phyloP scores from a whole-genome alignment of 2,113 vertebrate genomes.

The Gracilinanus agilis region DNA sequence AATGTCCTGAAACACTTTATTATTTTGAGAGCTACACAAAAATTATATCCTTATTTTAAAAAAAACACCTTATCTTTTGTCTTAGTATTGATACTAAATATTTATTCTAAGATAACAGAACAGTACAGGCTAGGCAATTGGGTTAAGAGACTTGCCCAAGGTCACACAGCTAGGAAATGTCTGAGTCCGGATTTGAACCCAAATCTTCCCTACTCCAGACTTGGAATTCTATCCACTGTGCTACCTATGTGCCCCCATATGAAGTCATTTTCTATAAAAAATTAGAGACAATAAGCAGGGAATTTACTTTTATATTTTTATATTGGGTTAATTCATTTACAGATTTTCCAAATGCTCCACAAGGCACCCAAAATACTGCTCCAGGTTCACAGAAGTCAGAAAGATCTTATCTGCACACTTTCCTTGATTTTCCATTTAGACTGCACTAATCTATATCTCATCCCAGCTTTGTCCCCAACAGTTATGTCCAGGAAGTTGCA shows the following conservation, averaged over 20 bases:
- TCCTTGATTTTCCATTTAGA: neutral
- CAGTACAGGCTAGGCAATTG: too few species aligned
- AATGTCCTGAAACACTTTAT: neutral
- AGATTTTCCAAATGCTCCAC: neutral
- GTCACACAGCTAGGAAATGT: too few species aligned
- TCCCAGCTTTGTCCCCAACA: neutral
- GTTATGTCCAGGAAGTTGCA: neutral
- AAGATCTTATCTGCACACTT: neutral
- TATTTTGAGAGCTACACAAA: constrained; percentile 20
- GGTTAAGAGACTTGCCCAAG: too few species aligned
- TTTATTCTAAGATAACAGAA: too few species aligned
- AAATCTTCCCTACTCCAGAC: too few species aligned
- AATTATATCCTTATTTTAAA: too few species aligned
- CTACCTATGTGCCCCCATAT: neutral
- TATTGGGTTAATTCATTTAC: neutral
- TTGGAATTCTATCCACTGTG: too few species aligned
- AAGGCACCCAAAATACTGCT: neutral
- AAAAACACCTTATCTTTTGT: too few species aligned
- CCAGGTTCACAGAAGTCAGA: neutral
- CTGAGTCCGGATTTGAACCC: too few species aligned
- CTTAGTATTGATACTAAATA: too few species aligned
- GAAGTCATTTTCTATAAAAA: neutral
- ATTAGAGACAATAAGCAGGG: neutral
- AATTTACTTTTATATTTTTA: neutral
- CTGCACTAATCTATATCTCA: neutral